Evolutionary conservation across 2,113 vertebrate species (phyloP), one percentile per base, ranked within the genome.

Genomic region (Turnix velox): DNA sequence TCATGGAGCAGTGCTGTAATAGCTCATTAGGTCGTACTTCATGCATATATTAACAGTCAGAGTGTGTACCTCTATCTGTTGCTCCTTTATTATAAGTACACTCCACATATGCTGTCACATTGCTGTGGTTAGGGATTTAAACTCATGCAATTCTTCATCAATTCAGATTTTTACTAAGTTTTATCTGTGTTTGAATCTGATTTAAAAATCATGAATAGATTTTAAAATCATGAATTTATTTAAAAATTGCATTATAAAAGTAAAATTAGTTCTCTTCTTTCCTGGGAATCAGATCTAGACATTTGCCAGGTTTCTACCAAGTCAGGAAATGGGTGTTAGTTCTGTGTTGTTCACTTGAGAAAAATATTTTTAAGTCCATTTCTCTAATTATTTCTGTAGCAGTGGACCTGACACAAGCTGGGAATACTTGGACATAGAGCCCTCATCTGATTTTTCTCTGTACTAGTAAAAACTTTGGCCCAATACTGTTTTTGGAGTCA

Each of bases 351-450:
- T 90, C 37, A 89, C 57, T 74, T 49, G 43, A 88, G 55, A 87
- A 90, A 94, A 94, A 55, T 88, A 72, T 75, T 90, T 96, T 78
- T 52, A 75, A 33, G 31, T 68, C 31, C 43, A 22, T 94, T 95
- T 66, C 40, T 87, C 37, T 86, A 68, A 81, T 87, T 91, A 62
- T 22, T 86, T 88, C n/a, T 81, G 54, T 84, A 91, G 62, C 65
- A 69, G 25, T 62, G 54, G 39, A 68, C 6, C 16, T 82, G 54
- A 48, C 49, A 82, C 48, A 24, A 9, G 7, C 16, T 88, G 45
- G 13, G 69, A 79, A 66, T 88, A 90, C 58, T 84, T 95, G 87
- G 87, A 40, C 87, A 79, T 78, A 55, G 54, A 84, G 27, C 35
- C 16, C 62, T 68, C 48, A 66, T 42, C 18, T 72, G 46, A 65